Evolutionary conservation across 2,797 vertebrate species (phyloP).

Genomic region (Falco biarmicus): DNA sequence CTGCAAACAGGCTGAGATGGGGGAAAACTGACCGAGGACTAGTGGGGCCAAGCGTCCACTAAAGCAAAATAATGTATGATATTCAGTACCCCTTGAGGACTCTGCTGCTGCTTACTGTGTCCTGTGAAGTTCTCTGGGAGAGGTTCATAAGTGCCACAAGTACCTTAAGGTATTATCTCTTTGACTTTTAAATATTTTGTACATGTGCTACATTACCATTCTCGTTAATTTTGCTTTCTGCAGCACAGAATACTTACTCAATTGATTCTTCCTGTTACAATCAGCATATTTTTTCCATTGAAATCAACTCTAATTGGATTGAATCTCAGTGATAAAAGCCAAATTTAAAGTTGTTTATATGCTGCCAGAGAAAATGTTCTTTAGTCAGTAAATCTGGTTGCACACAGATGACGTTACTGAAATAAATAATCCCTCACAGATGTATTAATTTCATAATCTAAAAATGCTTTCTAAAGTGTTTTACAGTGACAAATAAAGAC

Average conservation of each 20-base stretch:
- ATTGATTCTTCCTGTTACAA: not conserved
- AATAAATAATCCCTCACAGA: conserved; percentile 24
- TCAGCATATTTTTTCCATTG: not conserved
- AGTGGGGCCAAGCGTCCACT: not conserved
- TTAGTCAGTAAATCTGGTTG: conserved; percentile 6
- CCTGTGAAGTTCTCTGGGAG: not conserved
- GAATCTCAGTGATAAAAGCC: not conserved
- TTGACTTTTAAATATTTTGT: not conserved
- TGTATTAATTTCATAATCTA: conserved; percentile 39
- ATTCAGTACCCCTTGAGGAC: not conserved
- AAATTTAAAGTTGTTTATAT: not conserved
- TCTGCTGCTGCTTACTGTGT: not conserved
- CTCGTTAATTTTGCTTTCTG: not conserved
- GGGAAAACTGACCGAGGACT: not conserved
- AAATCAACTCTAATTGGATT: not conserved
- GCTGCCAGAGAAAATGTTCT: not conserved
- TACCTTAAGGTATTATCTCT: not conserved
- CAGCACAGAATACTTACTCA: not conserved
- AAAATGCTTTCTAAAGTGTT: not conserved
- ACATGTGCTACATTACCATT: not conserved
- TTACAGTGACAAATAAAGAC: not conserved
- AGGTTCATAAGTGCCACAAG: not conserved
- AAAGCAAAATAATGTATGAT: not conserved
- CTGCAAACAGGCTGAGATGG: not conserved
- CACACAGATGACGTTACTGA: conserved; percentile 4